phyloP scores from a whole-genome alignment of 2,797 vertebrate species.

The Neopelma chrysocephalum region DNA sequence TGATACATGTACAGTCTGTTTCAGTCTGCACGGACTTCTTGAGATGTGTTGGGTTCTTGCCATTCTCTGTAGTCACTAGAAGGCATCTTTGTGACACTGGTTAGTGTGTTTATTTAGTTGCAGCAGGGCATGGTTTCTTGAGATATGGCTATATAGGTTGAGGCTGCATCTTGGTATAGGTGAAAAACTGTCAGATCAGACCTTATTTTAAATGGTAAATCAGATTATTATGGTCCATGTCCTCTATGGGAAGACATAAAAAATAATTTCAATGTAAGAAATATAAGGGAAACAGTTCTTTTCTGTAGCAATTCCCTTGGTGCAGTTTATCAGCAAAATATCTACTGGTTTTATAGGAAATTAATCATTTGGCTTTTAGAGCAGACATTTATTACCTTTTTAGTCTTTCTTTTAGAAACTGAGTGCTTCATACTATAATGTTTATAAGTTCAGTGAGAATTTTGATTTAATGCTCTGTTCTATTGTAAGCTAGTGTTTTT shows the following conservation, averaged over 20 bases:
- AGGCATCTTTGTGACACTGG: neutral
- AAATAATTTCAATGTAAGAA: neutral
- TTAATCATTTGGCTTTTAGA: neutral
- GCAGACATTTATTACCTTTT: neutral
- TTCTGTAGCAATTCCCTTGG: neutral
- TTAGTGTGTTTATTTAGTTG: neutral
- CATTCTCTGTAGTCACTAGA: neutral
- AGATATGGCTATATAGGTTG: neutral
- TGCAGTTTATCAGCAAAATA: neutral
- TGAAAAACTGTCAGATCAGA: neutral
- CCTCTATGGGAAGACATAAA: neutral
- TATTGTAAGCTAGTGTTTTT: neutral
- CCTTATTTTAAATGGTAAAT: neutral
- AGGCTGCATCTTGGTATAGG: neutral
- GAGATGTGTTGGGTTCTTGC: neutral
- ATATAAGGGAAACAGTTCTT: neutral
- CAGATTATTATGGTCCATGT: neutral
- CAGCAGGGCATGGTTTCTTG: neutral
- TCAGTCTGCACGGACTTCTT: neutral
- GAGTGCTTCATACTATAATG: neutral
- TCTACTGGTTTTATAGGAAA: neutral
- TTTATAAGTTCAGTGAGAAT: neutral
- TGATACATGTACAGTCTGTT: neutral
- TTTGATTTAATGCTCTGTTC: neutral
- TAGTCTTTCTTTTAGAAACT: neutral